Conservation (phyloP, 2,888 invertebrate genomes). For the Rotaria magnacalcarata region DNA sequence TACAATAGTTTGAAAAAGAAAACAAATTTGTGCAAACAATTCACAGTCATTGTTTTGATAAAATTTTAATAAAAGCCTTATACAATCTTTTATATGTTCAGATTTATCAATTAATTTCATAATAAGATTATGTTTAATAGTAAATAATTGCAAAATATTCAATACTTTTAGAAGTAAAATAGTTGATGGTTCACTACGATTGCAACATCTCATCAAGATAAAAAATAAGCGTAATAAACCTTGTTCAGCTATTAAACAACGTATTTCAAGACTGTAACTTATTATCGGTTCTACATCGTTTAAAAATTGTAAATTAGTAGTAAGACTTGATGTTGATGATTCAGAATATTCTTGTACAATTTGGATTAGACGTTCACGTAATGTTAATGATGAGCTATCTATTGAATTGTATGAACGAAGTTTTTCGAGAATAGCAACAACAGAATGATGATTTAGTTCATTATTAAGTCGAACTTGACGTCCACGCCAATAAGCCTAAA, state of each 20-base stretch:
- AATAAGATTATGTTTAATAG: not conserved
- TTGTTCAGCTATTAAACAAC: conserved; percentile 35
- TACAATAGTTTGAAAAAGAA: not conserved
- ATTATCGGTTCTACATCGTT: conserved; percentile 13
- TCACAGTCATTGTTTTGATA: not conserved
- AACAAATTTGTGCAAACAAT: not conserved
- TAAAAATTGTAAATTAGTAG: not conserved
- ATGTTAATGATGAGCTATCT: not conserved
- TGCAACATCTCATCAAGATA: not conserved
- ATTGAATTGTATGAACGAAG: not conserved
- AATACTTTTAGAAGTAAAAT: not conserved
- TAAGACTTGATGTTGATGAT: not conserved
- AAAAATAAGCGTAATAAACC: conserved; percentile 33
- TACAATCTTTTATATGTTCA: not conserved
- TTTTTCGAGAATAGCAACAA: not conserved
- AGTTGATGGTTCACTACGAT: conserved; percentile 27
- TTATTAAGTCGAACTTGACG: not conserved
- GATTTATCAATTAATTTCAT: not conserved
- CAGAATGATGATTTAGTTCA: not conserved
- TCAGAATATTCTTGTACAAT: not conserved
- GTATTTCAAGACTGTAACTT: not conserved
- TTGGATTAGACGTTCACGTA: not conserved
- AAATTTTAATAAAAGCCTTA: not conserved
- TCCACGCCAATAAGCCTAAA: conserved; percentile 26
- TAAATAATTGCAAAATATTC: not conserved